Base-by-base conservation (phyloP, 2,888 invertebrate species). In the Platynereis dumerilii region DNA sequence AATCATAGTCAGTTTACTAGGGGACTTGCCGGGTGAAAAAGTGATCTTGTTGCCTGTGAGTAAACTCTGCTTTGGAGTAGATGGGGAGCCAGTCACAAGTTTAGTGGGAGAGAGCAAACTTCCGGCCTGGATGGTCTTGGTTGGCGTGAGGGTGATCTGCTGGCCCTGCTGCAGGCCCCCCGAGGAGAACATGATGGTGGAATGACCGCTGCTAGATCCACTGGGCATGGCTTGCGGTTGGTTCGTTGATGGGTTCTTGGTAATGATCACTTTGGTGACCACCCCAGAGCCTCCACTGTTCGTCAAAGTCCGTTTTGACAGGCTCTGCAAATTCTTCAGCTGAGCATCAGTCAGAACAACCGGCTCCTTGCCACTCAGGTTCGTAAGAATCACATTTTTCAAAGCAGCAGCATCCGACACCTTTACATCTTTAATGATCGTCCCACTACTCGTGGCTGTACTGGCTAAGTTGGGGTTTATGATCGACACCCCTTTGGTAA, bases 61-160 rank as follows among this genome's bases (percentile, higher is more conserved):
- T 24, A 66, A 27, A 34, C 34, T 34, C 34, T 34, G 34, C 45
- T 62, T 66, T 28, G 66, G 66, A 27, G 66, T 62, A 5, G 53
- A 48, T 24, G 58, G 56, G 24, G 45, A 28, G 5, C 45, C 34
- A 1, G 53, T 45, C 15, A 68, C 52, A 12, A 71, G 72, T 61
- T 78, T 79, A 26, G 72, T 71, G 2, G 81, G 77, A 15, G 82
- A 79, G 20, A 77, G 66, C 27, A 79, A 70, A 29, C 79, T 77
- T 56, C 89, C 89, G 77, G 89, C 89, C 45, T 88, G 88, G 56
- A 90, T 88, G 0, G 89, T 88, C 81, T 89, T 90, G 5, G 88
- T 80, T 15, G 83, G 82, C 44, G 80, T 80, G 1, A 54, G 17
- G n/a, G 61, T 53, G 63, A 77, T 74, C 22, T 75, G 76, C 70